Evolutionary conservation across 2,888 invertebrate genomes (phyloP).

Genomic region (Abrostola tripartita): DNA sequence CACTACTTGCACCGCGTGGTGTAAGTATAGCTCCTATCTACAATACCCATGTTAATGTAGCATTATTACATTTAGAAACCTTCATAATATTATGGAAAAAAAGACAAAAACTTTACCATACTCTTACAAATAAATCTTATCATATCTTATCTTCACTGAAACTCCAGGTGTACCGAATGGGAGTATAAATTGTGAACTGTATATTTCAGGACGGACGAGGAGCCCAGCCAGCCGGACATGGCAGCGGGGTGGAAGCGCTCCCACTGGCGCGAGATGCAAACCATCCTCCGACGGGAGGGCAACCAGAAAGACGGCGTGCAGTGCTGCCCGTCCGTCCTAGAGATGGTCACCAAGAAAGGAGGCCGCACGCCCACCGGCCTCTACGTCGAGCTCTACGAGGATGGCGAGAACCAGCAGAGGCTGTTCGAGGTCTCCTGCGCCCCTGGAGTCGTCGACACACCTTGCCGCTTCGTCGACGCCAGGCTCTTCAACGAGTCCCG

Average conservation of each 20-base stretch:
- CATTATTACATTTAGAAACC: too few relatives aligned
- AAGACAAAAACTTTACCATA: too few relatives aligned
- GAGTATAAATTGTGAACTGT: neutral
- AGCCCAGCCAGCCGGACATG: conserved; percentile 66
- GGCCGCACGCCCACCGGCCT: conserved; percentile 92
- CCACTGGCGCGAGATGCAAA: conserved; percentile 90
- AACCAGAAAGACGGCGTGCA: conserved; percentile 85
- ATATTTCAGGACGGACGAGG: conserved; percentile 79
- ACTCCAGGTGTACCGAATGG: too few relatives aligned
- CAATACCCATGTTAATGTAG: neutral
- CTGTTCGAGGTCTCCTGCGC: conserved; percentile 95
- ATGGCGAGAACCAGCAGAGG: conserved; percentile 90
- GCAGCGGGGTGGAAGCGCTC: conserved; percentile 86
- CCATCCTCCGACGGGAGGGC: conserved; percentile 88
- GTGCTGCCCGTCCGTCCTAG: conserved; percentile 94
- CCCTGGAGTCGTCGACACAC: conserved; percentile 90
- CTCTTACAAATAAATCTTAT: too few relatives aligned
- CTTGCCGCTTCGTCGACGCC: conserved; percentile 93
- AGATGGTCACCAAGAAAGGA: conserved; percentile 93
- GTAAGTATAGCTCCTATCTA: conserved; percentile 65
- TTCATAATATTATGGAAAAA: too few relatives aligned
- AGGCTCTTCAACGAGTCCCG: conserved; percentile 91
- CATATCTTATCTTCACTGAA: too few relatives aligned
- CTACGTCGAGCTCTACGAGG: conserved; percentile 92
- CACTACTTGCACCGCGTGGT: conserved; percentile 80